Conservation (phyloP, 1,140 invertebrate genomes). For the Adoxophyes honmai region DNA sequence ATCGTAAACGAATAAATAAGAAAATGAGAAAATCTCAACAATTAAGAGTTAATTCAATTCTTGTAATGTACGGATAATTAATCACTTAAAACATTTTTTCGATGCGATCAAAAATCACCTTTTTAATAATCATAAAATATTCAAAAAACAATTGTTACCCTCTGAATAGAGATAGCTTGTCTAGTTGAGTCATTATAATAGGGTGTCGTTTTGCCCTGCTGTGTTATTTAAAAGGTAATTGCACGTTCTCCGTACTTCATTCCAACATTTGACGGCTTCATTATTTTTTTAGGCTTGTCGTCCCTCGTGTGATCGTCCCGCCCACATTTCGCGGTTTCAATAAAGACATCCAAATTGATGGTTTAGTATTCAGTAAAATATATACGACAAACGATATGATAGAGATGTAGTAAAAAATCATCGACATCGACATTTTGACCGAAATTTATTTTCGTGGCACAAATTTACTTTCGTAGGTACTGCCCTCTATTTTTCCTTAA, state of each 20-base stretch:
- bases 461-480: background rate
- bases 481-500: too few relatives aligned
- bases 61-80: too few relatives aligned
- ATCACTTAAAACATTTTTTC: too few relatives aligned
- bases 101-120: too few relatives aligned
- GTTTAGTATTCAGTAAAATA: slow-evolving; percentile 39
- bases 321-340: slow-evolving; percentile 56
- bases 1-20: too few relatives aligned
- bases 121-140: background rate
- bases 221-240: slow-evolving; percentile 28
- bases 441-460: background rate
- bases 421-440: slow-evolving; percentile 21
- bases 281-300: slow-evolving; percentile 53
- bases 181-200: slow-evolving; percentile 5
- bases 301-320: slow-evolving; percentile 32
- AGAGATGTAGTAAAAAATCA: slow-evolving; percentile 29
- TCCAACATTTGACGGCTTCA: slow-evolving; percentile 46
- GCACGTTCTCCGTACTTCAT: slow-evolving; percentile 12
- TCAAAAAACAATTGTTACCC: background rate
- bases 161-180: background rate
- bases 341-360: slow-evolving; percentile 59
- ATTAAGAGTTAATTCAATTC: too few relatives aligned
- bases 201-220: background rate
- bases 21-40: too few relatives aligned
- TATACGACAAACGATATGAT: slow-evolving; percentile 20